A percentile compares a stretch with the other conserved stretches of the same genome.
These are phyloP conservation scores for Dallia pectoralis DNA, from an alignment of 2,797 vertebrate species.

Conservation along the genomic window DNA sequence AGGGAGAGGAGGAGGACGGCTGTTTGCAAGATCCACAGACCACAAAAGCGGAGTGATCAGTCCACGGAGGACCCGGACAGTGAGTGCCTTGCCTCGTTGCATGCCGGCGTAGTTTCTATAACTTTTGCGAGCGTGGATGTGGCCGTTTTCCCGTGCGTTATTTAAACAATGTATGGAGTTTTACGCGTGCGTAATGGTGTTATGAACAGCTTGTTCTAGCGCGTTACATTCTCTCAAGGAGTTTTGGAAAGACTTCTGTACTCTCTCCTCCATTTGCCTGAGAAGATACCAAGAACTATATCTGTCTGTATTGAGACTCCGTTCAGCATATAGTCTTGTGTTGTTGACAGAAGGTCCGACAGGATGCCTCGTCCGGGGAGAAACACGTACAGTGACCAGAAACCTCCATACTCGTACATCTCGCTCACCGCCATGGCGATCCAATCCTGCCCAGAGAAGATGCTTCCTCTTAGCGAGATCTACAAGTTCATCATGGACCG, in stretches of 20 bases:
- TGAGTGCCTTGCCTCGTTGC: slow-evolving; percentile 1
- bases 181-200: slow-evolving; percentile 7
- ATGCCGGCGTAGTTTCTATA: slow-evolving; percentile 13
- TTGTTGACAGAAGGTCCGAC: neutral
- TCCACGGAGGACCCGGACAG: neutral
- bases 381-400: slow-evolving; percentile 98
- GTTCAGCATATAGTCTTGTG: neutral
- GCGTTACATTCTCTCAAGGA: neutral
- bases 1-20: slow-evolving; percentile 53
- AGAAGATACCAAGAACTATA: neutral
- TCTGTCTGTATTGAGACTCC: neutral
- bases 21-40: slow-evolving; percentile 27
- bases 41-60: neutral
- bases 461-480: slow-evolving; percentile 96
- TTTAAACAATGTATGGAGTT: neutral
- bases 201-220: slow-evolving; percentile 23
- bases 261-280: neutral
- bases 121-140: slow-evolving; percentile 1
- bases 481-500: slow-evolving; percentile 99
- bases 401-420: slow-evolving; percentile 97
- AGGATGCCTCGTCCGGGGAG: slow-evolving; percentile 92
- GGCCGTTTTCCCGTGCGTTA: neutral
- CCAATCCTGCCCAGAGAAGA: slow-evolving; percentile 97
- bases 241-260: neutral
- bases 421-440: slow-evolving; percentile 98